Base-by-base conservation (phyloP, 2,888 invertebrate genomes). In the Sinopyrophorus schimmeli region DNA sequence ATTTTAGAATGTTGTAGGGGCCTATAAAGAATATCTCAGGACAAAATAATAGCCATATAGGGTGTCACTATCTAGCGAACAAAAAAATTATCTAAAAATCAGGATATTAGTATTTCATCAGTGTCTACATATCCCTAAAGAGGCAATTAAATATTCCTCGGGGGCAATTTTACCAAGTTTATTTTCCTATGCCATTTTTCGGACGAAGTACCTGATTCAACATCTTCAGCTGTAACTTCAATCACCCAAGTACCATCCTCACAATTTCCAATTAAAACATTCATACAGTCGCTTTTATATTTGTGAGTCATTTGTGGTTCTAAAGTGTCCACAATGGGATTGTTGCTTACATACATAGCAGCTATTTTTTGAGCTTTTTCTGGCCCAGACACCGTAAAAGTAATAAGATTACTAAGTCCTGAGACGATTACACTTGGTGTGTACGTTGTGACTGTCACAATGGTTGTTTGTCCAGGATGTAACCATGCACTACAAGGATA, bases 201-300 rank as follows among this genome's bases (percentile, higher is more conserved):
- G 14, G 12, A 30, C 14, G 6, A n/a, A 7, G 57, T 67, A 83
- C 84, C 88, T 61, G 84, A 80, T 31, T 78, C 75, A 49, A 75
- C 71, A 64, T 90, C 89, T 62, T 83, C 80, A 1, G 84, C 82
- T 1, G 79, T 77, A 9, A 88, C 73, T 46, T 85, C 84, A 1
- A 86, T 74, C 3, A 82, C 83, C 90, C 90, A 91, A 24, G 78
- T 75, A 37, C 82, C 78, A 57, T 81, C 80, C 0, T 79, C 76
- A 64, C 90, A 90, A 12, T 70, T 70, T 39, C 80, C 77, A 2
- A 75, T 60, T 20, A 69, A 47, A 18, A 71, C 62, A 41, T 64
- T 63, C 4, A 64, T 61, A 50, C 72, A 72, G 47, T 72, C 71
- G 75, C 80, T 80, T 26, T 73, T 76, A 11, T 60, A 73, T 14